phyloP scores from a whole-genome alignment of 1,140 invertebrate genomes.

The Sinella curviseta region DNA sequence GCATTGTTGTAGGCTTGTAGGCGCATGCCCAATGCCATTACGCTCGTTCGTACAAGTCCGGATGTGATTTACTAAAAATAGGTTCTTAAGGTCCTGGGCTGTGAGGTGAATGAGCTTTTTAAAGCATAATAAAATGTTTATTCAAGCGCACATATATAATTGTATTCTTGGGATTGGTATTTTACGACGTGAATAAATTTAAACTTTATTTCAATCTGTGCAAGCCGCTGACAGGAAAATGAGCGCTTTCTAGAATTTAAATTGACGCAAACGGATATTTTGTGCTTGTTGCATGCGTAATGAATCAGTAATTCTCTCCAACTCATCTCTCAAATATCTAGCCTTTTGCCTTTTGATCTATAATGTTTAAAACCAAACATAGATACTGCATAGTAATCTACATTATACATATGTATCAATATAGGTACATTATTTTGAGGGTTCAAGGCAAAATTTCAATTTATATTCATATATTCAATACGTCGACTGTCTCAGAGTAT shows the following conservation, averaged over 20 bases:
- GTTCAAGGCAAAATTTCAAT: too few species aligned
- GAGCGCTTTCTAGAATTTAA: not conserved
- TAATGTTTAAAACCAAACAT: too few species aligned
- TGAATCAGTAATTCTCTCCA: not conserved
- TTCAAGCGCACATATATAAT: not conserved
- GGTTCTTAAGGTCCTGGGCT: not conserved
- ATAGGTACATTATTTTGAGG: too few species aligned
- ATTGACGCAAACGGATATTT: conserved; percentile 5
- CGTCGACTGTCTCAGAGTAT: too few species aligned
- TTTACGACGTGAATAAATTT: not conserved
- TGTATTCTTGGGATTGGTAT: not conserved
- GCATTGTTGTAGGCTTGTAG: too few species aligned
- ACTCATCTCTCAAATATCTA: not conserved
- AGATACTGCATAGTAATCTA: too few species aligned
- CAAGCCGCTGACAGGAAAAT: conserved; percentile 18
- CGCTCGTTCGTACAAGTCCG: too few species aligned
- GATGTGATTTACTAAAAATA: conserved; percentile 29
- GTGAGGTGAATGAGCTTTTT: not conserved
- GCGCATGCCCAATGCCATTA: too few species aligned
- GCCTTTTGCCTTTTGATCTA: too few species aligned
- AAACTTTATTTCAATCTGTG: conserved; percentile 1
- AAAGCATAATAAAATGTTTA: not conserved
- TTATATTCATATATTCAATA: too few species aligned
- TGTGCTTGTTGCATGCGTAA: not conserved
- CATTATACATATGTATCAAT: too few species aligned